phyloP scores from a whole-genome alignment of 2,797 vertebrate genomes.

The Margarornis squamiger region DNA sequence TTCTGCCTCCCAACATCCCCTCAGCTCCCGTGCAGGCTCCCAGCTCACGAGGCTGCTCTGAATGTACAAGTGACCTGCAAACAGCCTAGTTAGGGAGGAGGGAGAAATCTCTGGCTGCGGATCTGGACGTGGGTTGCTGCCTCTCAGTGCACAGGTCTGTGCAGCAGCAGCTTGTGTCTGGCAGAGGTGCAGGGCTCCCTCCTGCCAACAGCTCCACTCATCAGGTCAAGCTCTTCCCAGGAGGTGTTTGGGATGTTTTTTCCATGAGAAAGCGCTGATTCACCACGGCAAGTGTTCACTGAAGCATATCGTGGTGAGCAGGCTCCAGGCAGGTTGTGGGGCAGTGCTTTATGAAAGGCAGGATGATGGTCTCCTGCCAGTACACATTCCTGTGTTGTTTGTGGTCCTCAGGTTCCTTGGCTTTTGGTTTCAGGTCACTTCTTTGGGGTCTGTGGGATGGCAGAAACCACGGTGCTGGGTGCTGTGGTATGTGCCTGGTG shows the following conservation, averaged over 20 bases:
- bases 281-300: rapidly evolving
- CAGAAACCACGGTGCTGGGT: rapidly evolving
- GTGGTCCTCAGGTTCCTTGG: not conserved
- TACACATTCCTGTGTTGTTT: not conserved
- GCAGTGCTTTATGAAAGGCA: not conserved
- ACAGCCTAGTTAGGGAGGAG: not conserved
- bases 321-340: not conserved
- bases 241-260: not conserved
- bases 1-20: not conserved
- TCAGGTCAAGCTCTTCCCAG: not conserved
- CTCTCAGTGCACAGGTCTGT: not conserved
- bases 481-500: not conserved
- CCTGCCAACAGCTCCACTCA: not conserved
- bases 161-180: not conserved
- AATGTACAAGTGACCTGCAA: not conserved
- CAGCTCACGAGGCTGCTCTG: not conserved
- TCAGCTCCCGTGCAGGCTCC: not conserved
- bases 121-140: not conserved
- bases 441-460: not conserved
- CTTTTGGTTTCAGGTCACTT: not conserved
- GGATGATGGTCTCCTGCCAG: not conserved
- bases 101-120: not conserved
- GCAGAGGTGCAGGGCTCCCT: not conserved
- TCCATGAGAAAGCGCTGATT: not conserved
- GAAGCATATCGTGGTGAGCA: rapidly evolving